Evolutionary conservation across 2,113 vertebrate genomes (phyloP), one percentile per base, ranked within the genome.

Genomic region (Perca flavescens): DNA sequence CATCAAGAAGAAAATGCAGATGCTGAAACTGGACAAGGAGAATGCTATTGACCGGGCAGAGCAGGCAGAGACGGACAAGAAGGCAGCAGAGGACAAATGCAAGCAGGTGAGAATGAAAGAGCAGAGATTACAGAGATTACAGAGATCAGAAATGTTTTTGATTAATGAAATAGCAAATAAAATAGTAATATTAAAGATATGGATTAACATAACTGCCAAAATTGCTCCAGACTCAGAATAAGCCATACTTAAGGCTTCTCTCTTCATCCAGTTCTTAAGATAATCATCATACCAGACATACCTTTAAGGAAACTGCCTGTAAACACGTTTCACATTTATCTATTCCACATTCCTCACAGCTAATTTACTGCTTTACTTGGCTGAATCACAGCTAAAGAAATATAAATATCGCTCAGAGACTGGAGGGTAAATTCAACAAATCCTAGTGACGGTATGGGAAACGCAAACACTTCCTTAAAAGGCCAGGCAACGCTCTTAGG

Each of bases 11-110:
- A 96, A 96, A 92, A 96, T 96, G 95, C 95, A 96, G 95, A 99
- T 99, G 98, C 92, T 99, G 86, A 99, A 99, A 87, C 83, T 99
- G 88, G 98, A 99, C 95, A 99, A 97, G 93, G 97, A 99, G 96
- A 98, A 98, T 0, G 97, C 98, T 93, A 97, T 98, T 1, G 97
- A 99, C 94, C 94, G 97, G 15, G 98, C 98, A 0, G 97, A 99
- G 91, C 97, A 98, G 92, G 98, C 98, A 0, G 98, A 99, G 93
- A 96, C 97, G 0, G 98, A 98, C 79, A 98, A 97, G 93, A 99
- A 99, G 78, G 97, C 96, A 3, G 97, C 97, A 0, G 97, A 99
- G 93, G 98, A 98, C 86, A 97, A 96, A 94, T 97, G 96, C 94
- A 97, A 97, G 63, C 97, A 98, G 96, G 98, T 98, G 94, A 81